Evolutionary conservation across 1,140 invertebrate species (phyloP).

Genomic region (Maconellicoccus hirsutus): DNA sequence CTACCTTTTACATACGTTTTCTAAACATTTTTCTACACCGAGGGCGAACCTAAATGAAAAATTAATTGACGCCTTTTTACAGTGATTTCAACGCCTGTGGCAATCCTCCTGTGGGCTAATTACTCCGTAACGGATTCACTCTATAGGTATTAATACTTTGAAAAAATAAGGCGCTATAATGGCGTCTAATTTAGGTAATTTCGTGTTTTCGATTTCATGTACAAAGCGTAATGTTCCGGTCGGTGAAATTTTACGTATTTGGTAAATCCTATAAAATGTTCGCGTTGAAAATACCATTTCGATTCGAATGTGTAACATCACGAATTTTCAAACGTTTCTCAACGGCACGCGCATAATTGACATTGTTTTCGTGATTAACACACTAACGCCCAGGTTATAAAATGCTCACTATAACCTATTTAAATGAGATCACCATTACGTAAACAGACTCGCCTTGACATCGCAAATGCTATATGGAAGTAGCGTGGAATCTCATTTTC

Average conservation of each 20-base stretch:
- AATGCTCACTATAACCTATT: constrained; percentile 4
- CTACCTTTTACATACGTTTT: no score
- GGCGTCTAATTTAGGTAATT: neutral
- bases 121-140: neutral
- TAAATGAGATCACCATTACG: neutral
- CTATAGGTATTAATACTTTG: no score
- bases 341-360: neutral
- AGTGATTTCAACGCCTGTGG: neutral
- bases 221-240: neutral
- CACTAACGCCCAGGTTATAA: neutral
- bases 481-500: neutral
- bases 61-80: no score
- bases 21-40: no score
- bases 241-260: neutral
- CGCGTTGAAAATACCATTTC: no score
- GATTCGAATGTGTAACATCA: neutral
- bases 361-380: neutral
- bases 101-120: neutral
- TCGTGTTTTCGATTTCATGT: neutral
- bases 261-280: no score
- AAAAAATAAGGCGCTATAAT: no score
- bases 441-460: constrained; percentile 7
- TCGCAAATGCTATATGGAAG: neutral
- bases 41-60: no score
- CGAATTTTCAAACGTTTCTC: neutral